Evolutionary conservation across 2,797 vertebrate genomes (phyloP), one percentile per base, ranked within the genome.

Genomic region (Liasis olivaceus): DNA sequence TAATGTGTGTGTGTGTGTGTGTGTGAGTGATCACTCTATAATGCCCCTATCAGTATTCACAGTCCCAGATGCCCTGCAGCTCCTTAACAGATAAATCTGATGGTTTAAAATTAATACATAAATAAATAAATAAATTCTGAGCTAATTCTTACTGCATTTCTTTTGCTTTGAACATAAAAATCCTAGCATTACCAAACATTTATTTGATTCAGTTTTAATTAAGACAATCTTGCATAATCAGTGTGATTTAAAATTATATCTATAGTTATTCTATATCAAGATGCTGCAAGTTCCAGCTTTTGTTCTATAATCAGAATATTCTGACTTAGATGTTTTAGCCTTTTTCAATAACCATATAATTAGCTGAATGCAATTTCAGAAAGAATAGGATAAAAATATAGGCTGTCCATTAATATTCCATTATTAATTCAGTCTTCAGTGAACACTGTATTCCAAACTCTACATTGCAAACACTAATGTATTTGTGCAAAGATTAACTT

Each of bases 361-460:
- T 60, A 91, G 56, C 51, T 56, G 22, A 20, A 66, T 85, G 63
- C 51, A 62, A 89, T 91, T 85, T 93, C 63, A 91, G 62, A 91
- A 89, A 42, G 60, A 60, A 91, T 69, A 8, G 87, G 81, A 93
- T 91, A 90, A 91, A 91, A 89, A 72, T 91, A 54, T 91, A 89
- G 36, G 28, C 28, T 56, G 42, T 36, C 56, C 56, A 86, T 93
- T 93, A 89, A 72, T 89, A 85, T 85, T 85, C 56, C 81, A 86
- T 89, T 91, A 93, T 89, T 91, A 93, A 91, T 36, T n/a, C 28
- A 89, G 22, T 42, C 90, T 87, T 87, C 17, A 59, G 15, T 66
- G 81, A 92, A 20, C 42, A 81, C 15, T 60, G 2, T 6, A 63
- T 56, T 93, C 17, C 59, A 87, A 77, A 77, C 14, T 62, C n/a